A percentile compares a stretch with the other conserved stretches of the same genome.
Conservation (phyloP, 2,888 invertebrate species). For the Prionchulus punctatus region DNA sequence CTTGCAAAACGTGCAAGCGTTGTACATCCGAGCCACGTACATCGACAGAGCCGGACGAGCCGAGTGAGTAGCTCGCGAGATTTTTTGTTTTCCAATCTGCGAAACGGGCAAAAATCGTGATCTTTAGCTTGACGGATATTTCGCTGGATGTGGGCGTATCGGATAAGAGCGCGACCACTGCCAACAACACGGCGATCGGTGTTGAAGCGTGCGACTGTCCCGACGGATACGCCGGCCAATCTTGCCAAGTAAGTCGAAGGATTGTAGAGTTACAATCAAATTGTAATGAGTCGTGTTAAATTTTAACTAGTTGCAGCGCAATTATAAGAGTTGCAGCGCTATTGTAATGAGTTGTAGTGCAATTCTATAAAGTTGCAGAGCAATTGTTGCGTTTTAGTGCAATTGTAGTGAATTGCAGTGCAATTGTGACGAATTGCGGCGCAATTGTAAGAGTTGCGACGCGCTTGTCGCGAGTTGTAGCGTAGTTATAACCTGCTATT, state of each 20-base stretch:
- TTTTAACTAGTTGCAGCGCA: no score
- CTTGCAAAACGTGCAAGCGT: constrained; percentile 62
- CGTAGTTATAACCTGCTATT: not conserved
- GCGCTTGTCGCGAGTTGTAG: no score
- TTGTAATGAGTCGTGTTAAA: not conserved
- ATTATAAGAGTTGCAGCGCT: no score
- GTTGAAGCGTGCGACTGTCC: constrained; percentile 76
- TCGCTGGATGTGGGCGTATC: constrained; percentile 3
- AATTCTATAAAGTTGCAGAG: no score
- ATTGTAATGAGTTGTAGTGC: no score
- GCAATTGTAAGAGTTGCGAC: no score
- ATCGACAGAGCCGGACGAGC: constrained; percentile 40
- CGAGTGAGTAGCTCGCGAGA: constrained; percentile 17
- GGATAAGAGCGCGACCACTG: not conserved
- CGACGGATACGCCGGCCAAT: constrained; percentile 58
- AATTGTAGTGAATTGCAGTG: no score
- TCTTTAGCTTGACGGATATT: not conserved
- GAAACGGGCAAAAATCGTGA: no score
- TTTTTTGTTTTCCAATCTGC: not conserved
- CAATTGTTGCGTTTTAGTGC: no score
- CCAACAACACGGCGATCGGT: constrained; percentile 42
- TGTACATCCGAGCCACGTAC: constrained; percentile 57
- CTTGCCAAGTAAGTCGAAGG: constrained; percentile 52
- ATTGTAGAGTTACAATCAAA: not conserved
- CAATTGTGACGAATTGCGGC: no score